These are phyloP conservation scores for Patella depressa DNA, from an alignment of 2,888 invertebrate genomes.

Conservation along the genomic window DNA sequence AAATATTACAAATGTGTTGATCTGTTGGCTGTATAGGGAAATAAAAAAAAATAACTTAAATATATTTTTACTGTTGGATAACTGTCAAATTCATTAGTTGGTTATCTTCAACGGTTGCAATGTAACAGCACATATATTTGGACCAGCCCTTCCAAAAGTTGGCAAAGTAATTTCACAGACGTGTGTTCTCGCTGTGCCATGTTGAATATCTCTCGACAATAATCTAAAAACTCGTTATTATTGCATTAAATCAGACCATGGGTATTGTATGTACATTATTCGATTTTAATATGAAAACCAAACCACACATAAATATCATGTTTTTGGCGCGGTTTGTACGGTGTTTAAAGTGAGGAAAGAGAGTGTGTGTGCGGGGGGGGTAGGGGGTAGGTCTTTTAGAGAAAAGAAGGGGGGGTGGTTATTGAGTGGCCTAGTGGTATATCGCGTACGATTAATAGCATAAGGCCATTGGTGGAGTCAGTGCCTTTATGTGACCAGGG, in stretches of 20 bases:
- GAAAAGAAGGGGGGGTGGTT: too few relatives aligned
- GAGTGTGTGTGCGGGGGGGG: too few relatives aligned
- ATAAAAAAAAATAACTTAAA: conserved; percentile 4
- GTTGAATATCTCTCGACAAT: background rate
- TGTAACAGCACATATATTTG: background rate
- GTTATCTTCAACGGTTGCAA: background rate
- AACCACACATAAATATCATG: background rate
- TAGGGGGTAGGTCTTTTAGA: too few relatives aligned
- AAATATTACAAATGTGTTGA: background rate
- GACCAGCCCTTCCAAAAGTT: background rate
- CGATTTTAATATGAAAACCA: conserved; percentile 3
- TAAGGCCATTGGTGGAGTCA: too few relatives aligned
- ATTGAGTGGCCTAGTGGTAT: too few relatives aligned
- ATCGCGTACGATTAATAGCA: too few relatives aligned
- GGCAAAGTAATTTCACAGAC: background rate
- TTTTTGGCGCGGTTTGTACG: too few relatives aligned
- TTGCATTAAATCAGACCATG: background rate
- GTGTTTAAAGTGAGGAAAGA: too few relatives aligned
- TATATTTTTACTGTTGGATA: background rate
- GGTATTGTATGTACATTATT: conserved; percentile 2
- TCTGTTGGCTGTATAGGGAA: background rate
- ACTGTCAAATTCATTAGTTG: background rate
- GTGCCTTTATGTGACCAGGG: too few relatives aligned
- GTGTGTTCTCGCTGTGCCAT: background rate
- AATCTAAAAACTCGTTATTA: conserved; percentile 6